phyloP scores from a whole-genome alignment of 2,113 vertebrate genomes.

The Zosterops pallidus region DNA sequence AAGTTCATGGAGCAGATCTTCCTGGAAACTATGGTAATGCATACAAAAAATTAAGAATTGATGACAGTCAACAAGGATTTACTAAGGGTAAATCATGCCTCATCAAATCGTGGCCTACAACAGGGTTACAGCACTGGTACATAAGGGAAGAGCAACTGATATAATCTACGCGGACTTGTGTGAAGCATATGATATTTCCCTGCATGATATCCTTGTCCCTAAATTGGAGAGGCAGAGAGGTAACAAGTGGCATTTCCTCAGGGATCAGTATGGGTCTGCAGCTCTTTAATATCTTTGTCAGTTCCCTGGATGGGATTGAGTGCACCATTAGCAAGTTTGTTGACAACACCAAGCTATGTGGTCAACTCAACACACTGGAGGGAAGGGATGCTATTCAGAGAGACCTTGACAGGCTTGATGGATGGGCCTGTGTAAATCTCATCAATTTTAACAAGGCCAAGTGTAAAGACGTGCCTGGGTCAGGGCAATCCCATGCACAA shows the following conservation, averaged over 20 bases:
- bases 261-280: neutral
- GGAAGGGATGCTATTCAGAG: neutral
- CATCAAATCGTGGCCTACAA: neutral
- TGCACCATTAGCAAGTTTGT: neutral
- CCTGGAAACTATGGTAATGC: neutral
- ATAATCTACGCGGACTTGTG: neutral
- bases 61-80: neutral
- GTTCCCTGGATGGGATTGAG: neutral
- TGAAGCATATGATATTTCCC: neutral
- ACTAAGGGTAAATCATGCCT: neutral
- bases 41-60: neutral
- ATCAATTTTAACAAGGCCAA: neutral
- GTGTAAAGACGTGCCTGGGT: neutral
- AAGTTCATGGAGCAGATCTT: neutral
- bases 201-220: neutral
- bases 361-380: rapidly evolving
- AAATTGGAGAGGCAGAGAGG: neutral
- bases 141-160: neutral
- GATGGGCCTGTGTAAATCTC: neutral
- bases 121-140: neutral
- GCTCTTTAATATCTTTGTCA: neutral
- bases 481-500: neutral
- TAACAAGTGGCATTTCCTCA: neutral
- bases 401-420: neutral
- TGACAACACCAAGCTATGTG: neutral